phyloP scores from a whole-genome alignment of 2,888 invertebrate genomes.

The Cenopis cana region DNA sequence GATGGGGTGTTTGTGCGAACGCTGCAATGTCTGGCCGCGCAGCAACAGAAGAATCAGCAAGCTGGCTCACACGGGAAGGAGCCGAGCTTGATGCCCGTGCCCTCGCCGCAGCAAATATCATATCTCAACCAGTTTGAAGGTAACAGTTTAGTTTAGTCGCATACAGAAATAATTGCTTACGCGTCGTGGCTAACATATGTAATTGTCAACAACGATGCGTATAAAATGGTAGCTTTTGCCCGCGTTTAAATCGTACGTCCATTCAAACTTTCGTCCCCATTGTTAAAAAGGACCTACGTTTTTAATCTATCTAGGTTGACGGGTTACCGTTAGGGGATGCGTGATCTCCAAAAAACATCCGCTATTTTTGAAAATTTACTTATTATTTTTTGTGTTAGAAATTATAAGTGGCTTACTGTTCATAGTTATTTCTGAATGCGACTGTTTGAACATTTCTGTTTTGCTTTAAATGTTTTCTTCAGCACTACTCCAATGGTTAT shows the following conservation, averaged over 20 bases:
- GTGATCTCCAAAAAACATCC: too few relatives aligned
- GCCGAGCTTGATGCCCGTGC: conserved; percentile 97
- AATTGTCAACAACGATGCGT: too few relatives aligned
- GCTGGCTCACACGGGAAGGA: conserved; percentile 86
- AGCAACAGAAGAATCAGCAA: conserved; percentile 81
- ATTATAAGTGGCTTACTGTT: not conserved
- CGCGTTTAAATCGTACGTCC: too few relatives aligned
- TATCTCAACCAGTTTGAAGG: conserved; percentile 97
- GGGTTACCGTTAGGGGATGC: too few relatives aligned
- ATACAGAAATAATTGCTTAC: conserved; percentile 57
- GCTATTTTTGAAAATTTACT: too few relatives aligned
- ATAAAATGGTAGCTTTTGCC: too few relatives aligned
- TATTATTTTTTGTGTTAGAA: not conserved
- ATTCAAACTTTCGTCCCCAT: too few relatives aligned
- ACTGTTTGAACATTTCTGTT: conserved; percentile 44
- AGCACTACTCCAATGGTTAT: conserved; percentile 18
- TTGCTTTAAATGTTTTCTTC: conserved; percentile 47
- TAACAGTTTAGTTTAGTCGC: conserved; percentile 64
- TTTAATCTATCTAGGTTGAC: too few relatives aligned
- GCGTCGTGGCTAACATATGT: not conserved
- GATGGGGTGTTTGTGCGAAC: conserved; percentile 84
- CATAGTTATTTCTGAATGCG: conserved; percentile 45
- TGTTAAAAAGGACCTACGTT: too few relatives aligned
- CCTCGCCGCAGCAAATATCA: conserved; percentile 98
- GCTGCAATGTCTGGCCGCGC: conserved; percentile 83